Evolutionary conservation across 2,113 vertebrate species (phyloP).

Genomic region (Peromyscus leucopus): DNA sequence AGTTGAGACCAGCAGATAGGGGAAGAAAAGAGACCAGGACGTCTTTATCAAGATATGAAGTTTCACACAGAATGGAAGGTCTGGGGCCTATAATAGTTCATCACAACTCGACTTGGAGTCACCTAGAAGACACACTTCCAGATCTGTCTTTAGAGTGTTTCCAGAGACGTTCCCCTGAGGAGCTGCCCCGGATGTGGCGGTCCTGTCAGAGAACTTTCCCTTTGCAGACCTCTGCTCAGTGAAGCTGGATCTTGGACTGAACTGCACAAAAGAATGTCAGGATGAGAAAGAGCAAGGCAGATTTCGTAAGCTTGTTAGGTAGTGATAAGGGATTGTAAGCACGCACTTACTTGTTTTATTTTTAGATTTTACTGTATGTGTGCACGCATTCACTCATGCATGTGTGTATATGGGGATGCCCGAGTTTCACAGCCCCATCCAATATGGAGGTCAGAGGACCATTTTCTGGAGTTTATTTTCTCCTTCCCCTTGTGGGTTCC

Average conservation of each 20-base stretch:
- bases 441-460: neutral
- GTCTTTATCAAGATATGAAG: neutral
- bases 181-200: neutral
- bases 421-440: neutral
- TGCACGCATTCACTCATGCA: rapidly evolving
- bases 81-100: neutral
- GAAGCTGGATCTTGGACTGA: neutral
- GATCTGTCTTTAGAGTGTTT: too few relatives aligned
- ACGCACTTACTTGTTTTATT: neutral
- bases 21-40: neutral
- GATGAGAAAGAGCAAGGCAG: neutral
- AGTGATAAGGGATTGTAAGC: neutral
- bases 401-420: neutral
- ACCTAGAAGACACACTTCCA: neutral
- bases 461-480: neutral
- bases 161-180: neutral
- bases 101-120: too few relatives aligned
- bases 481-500: neutral
- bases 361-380: neutral
- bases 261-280: neutral
- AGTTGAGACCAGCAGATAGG: neutral
- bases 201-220: neutral
- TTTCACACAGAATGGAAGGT: neutral
- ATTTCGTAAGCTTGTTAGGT: neutral
- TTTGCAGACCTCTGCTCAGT: neutral